Evolutionary conservation across 2,113 vertebrate species (phyloP).

Genomic region (Hippocampus mohnikei): DNA sequence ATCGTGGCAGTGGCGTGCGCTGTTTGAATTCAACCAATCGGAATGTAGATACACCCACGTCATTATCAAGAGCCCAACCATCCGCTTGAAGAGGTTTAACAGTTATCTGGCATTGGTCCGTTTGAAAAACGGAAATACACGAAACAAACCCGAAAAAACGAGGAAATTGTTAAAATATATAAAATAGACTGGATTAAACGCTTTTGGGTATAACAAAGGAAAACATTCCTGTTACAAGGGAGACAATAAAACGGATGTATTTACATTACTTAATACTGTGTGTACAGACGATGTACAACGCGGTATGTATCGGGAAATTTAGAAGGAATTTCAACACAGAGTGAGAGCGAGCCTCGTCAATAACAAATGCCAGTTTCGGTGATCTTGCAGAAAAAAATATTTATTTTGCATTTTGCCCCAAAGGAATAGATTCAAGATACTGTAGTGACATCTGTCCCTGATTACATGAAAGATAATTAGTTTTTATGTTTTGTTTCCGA

Average conservation of each 20-base stretch:
- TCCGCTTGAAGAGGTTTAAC: slow-evolving; percentile 34
- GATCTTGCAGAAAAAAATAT: not conserved
- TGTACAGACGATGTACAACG: no score
- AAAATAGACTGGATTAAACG: not conserved
- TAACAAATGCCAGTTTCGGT: not conserved
- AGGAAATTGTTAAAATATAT: not conserved
- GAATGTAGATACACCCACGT: not conserved
- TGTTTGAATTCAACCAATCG: slow-evolving; percentile 48
- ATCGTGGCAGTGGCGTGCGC: slow-evolving; percentile 10
- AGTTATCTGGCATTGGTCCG: slow-evolving; percentile 53
- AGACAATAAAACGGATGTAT: no score
- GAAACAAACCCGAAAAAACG: not conserved
- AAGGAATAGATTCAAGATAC: not conserved
- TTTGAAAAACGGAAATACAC: slow-evolving; percentile 65
- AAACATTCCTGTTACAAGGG: no score
- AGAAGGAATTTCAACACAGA: no score
- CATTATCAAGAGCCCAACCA: not conserved
- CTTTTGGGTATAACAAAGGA: not conserved
- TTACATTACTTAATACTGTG: no score
- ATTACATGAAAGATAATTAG: no score
- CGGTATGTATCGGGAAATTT: no score
- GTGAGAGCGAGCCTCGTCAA: no score
- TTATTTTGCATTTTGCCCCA: not conserved
- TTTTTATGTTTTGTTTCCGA: no score
- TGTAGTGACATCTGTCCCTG: no score